Conservation (phyloP, 2,113 vertebrate genomes). For the Chloropsis hardwickii region DNA sequence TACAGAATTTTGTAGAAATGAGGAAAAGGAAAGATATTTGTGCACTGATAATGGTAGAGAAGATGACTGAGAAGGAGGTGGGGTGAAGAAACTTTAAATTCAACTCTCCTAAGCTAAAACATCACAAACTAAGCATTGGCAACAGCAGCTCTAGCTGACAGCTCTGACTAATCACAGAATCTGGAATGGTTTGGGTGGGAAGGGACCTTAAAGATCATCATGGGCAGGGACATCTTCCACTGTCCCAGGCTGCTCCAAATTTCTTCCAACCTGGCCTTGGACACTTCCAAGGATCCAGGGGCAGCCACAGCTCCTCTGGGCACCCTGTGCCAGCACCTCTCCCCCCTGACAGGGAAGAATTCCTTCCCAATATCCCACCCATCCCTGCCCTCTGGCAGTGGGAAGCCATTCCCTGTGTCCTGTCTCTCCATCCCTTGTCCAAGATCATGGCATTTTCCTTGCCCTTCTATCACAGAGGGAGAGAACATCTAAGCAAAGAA, state of each 20-base stretch:
- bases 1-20: neutral
- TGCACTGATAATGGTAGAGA: too few relatives aligned
- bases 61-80: neutral
- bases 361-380: accelerated
- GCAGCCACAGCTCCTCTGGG: neutral
- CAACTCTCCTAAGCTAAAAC: neutral
- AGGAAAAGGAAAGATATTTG: neutral
- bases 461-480: neutral
- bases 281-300: neutral
- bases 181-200: neutral
- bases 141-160: neutral
- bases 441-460: neutral
- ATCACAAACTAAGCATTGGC: neutral
- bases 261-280: accelerated
- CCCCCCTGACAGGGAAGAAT: accelerated
- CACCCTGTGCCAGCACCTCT: neutral
- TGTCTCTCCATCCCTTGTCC: neutral
- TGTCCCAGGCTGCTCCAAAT: accelerated
- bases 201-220: neutral
- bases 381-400: neutral
- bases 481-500: neutral
- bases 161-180: neutral
- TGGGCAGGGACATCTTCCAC: neutral
- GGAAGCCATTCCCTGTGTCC: neutral
- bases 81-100: neutral